These are phyloP conservation scores for Agrenia bidenticulata DNA, from an alignment of 2,888 invertebrate species.

Conservation along the genomic window DNA sequence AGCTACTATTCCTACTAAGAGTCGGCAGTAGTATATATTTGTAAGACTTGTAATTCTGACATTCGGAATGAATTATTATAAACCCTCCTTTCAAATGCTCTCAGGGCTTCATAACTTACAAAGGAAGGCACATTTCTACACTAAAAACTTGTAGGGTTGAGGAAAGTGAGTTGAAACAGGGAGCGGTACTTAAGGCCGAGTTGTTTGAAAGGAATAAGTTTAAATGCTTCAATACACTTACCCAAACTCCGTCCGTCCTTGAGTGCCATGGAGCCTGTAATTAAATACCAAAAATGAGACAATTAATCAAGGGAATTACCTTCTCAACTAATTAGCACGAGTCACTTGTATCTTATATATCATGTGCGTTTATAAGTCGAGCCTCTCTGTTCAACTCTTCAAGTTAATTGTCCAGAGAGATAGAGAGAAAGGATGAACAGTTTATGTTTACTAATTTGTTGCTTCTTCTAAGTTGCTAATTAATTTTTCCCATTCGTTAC, in stretches of 20 bases:
- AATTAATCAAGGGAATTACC: conserved; percentile 43
- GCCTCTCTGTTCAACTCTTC: background rate
- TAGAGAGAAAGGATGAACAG: conserved; percentile 2
- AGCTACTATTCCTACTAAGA: too few species aligned
- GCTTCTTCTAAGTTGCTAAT: conserved; percentile 1
- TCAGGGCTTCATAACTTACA: too few species aligned
- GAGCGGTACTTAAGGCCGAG: background rate
- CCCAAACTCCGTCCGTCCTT: conserved; percentile 44
- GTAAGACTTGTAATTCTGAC: too few species aligned
- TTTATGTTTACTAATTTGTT: conserved; percentile 12
- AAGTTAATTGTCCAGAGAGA: background rate
- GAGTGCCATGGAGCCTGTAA: conserved; percentile 50
- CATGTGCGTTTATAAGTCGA: background rate
- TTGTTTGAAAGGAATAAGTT: too few species aligned
- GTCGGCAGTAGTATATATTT: too few species aligned
- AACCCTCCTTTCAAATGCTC: too few species aligned
- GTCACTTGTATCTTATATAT: background rate
- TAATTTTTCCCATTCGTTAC: conserved; percentile 15
- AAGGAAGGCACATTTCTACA: too few species aligned
- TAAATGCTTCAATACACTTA: too few species aligned
- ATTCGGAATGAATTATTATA: too few species aligned
- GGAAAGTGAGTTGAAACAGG: background rate
- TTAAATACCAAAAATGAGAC: conserved; percentile 37
- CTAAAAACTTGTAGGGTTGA: background rate
- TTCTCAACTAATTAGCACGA: conserved; percentile 9